phyloP scores from a whole-genome alignment of 2,888 invertebrate species.

The Euclidia mi region DNA sequence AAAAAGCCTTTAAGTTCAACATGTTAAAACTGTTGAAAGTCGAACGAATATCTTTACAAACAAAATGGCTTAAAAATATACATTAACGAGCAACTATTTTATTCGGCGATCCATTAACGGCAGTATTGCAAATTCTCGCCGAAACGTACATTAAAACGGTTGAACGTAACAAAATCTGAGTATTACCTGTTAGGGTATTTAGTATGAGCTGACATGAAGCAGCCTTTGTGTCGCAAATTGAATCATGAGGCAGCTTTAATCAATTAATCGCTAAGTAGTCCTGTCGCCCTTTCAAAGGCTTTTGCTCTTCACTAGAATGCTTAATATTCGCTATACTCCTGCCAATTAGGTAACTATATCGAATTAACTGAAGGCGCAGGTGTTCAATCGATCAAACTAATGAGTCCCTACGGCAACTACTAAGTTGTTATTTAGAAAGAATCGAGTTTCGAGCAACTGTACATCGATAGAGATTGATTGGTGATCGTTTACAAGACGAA shows the following conservation, averaged over 20 bases:
- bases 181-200: slow-evolving; percentile 15
- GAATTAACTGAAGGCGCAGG: slow-evolving; percentile 64
- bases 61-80: too few species aligned
- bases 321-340: slow-evolving; percentile 64
- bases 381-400: slow-evolving; percentile 67
- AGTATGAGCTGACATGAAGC: slow-evolving; percentile 18
- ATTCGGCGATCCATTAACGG: too few species aligned
- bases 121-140: too few species aligned
- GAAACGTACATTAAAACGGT: background rate
- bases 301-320: slow-evolving; percentile 68
- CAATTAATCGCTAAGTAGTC: slow-evolving; percentile 76
- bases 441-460: slow-evolving; percentile 40
- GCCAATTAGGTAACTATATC: slow-evolving; percentile 49
- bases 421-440: slow-evolving; percentile 48
- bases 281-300: slow-evolving; percentile 68
- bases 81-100: too few species aligned
- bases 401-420: slow-evolving; percentile 51
- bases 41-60: too few species aligned
- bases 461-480: slow-evolving; percentile 44
- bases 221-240: slow-evolving; percentile 72
- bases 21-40: too few species aligned
- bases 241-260: slow-evolving; percentile 76
- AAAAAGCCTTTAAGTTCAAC: too few species aligned
- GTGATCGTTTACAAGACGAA: slow-evolving; percentile 37
- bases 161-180: slow-evolving; percentile 20